Evolutionary conservation across 2,113 vertebrate species (phyloP).

Genomic region (Strix aluco): DNA sequence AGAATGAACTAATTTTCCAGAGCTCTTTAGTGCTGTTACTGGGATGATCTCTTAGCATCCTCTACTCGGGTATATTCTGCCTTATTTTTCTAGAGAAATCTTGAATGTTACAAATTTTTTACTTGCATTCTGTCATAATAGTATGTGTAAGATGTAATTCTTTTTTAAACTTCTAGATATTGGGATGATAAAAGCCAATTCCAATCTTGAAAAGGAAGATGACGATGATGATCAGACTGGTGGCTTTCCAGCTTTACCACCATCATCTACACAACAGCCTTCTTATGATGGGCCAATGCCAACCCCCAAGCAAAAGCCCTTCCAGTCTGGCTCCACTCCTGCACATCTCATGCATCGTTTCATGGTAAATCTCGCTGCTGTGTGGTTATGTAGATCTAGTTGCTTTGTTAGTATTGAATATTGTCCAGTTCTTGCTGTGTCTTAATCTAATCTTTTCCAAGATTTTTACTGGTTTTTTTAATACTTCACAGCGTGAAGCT

Average conservation of each 20-base stretch:
- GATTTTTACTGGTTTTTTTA: neutral
- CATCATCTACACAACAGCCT: constrained; percentile 60
- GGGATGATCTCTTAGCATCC: neutral
- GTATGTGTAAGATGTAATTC: neutral
- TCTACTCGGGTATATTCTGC: neutral
- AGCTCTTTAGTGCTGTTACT: neutral
- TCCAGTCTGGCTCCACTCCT: constrained; percentile 92
- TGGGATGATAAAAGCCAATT: constrained; percentile 75
- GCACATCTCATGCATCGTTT: constrained; percentile 92
- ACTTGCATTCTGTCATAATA: neutral
- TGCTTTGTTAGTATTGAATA: neutral
- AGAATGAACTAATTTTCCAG: neutral
- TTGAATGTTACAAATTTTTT: neutral
- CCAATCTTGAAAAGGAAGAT: constrained; percentile 56
- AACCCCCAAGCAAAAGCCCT: constrained; percentile 88
- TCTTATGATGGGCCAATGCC: constrained; percentile 88
- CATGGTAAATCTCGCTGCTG: constrained; percentile 78
- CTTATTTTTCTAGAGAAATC: neutral
- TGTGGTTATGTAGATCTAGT: neutral
- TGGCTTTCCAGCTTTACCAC: constrained; percentile 48
- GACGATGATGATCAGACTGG: constrained; percentile 60
- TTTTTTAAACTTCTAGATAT: constrained; percentile 73
- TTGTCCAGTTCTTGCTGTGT: neutral
- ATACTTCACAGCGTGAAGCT: neutral
- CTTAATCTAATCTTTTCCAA: neutral